Conservation (phyloP, 2,797 vertebrate genomes). For the Tenualosa thibaudeaui region DNA sequence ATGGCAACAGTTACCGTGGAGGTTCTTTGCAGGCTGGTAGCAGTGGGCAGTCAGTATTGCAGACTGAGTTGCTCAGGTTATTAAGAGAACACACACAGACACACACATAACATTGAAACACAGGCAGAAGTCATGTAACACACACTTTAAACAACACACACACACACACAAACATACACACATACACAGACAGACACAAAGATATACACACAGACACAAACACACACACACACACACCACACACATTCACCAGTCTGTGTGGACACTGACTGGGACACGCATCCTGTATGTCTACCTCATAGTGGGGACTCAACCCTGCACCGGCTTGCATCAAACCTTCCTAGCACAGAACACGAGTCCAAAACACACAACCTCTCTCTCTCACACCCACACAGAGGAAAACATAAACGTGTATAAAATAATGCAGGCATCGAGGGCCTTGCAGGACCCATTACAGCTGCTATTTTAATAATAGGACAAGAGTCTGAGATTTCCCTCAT, state of each 20-base stretch:
- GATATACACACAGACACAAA: too few species aligned
- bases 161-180: too few species aligned
- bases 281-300: too few species aligned
- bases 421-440: neutral
- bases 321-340: too few species aligned
- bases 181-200: neutral
- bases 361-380: too few species aligned
- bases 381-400: neutral
- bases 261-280: too few species aligned
- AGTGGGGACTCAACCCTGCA: too few species aligned
- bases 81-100: neutral
- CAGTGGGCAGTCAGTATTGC: constrained; percentile 12
- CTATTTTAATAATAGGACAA: neutral
- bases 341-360: too few species aligned
- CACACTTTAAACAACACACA: neutral
- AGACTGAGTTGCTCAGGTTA: neutral
- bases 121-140: neutral
- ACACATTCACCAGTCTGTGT: too few species aligned
- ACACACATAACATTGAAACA: neutral
- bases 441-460: neutral
- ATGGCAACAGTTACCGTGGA: constrained; percentile 49
- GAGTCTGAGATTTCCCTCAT: neutral
- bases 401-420: neutral
- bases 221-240: neutral
- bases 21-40: constrained; percentile 49